These are phyloP conservation scores for Dolichoris vasculosae DNA, from an alignment of 1,140 invertebrate genomes.

Conservation along the genomic window DNA sequence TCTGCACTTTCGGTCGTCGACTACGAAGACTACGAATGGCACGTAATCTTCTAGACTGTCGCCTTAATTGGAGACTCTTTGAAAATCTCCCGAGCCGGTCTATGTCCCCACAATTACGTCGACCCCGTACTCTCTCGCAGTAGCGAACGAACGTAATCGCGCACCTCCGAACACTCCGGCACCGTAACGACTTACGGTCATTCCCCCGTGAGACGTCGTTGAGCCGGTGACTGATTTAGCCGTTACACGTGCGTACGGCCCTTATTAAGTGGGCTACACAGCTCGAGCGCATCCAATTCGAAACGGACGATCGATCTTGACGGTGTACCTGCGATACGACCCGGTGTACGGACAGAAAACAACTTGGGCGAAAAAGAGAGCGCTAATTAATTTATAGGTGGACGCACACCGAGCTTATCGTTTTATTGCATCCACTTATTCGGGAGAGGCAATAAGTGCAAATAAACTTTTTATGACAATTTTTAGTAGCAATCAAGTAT, in stretches of 20 bases:
- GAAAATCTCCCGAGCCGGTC: constrained; percentile 29
- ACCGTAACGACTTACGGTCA: neutral
- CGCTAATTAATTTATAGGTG: neutral
- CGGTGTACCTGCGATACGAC: neutral
- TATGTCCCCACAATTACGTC: constrained; percentile 24
- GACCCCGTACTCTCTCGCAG: neutral
- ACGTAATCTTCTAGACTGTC: neutral
- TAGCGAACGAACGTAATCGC: no score
- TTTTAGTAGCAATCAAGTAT: neutral
- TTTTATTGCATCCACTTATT: neutral
- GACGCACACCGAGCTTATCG: neutral
- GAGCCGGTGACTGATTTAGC: neutral
- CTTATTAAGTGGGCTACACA: constrained; percentile 34
- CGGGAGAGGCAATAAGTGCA: neutral
- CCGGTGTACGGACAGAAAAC: neutral
- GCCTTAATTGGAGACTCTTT: constrained; percentile 43
- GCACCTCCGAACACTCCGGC: neutral
- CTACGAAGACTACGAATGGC: neutral
- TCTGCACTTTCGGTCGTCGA: neutral
- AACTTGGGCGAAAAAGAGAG: neutral
- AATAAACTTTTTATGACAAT: neutral
- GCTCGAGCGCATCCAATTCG: neutral
- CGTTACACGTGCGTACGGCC: neutral
- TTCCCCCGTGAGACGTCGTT: neutral
- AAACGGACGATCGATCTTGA: neutral